These are phyloP conservation scores for Mesochorus sp. DNA, from an alignment of 2,888 invertebrate genomes.

Conservation along the genomic window DNA sequence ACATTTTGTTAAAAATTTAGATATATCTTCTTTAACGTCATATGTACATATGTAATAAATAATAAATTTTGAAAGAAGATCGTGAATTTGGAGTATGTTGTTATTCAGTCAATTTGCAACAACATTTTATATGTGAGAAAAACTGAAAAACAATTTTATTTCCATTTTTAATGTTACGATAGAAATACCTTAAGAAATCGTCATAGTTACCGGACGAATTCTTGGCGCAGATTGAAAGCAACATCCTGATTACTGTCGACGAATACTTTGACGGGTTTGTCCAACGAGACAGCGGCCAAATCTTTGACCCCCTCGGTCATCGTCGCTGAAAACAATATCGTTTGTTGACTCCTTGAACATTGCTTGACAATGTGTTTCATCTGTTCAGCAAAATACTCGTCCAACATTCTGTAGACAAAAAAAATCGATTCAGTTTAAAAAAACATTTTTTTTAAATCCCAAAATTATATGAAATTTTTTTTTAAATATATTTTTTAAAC, in stretches of 20 bases:
- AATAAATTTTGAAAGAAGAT: too few relatives aligned
- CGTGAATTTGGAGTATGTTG: too few relatives aligned
- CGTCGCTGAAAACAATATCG: conserved; percentile 98
- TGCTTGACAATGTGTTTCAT: conserved; percentile 99
- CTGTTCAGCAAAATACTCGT: conserved; percentile 99
- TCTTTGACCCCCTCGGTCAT: conserved; percentile 99
- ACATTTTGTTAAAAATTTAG: too few relatives aligned
- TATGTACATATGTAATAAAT: too few relatives aligned
- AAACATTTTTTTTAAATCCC: neutral
- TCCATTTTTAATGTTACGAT: too few relatives aligned
- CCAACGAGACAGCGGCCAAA: conserved; percentile 95
- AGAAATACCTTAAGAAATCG: too few relatives aligned
- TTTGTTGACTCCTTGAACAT: conserved; percentile 95
- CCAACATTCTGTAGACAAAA: conserved; percentile 90
- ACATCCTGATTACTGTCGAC: conserved; percentile 98
- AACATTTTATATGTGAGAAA: too few relatives aligned
- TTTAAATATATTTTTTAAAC: neutral
- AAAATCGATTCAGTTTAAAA: too few relatives aligned
- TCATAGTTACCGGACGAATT: conserved; percentile 94
- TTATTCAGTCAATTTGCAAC: too few relatives aligned
- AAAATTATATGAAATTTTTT: neutral
- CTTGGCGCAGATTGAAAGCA: conserved; percentile 96
- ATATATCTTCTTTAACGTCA: too few relatives aligned
- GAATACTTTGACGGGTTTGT: conserved; percentile 96
- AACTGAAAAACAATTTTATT: neutral